Conservation (phyloP, 2,797 vertebrate species). For the Microctenopoma lineatum region DNA sequence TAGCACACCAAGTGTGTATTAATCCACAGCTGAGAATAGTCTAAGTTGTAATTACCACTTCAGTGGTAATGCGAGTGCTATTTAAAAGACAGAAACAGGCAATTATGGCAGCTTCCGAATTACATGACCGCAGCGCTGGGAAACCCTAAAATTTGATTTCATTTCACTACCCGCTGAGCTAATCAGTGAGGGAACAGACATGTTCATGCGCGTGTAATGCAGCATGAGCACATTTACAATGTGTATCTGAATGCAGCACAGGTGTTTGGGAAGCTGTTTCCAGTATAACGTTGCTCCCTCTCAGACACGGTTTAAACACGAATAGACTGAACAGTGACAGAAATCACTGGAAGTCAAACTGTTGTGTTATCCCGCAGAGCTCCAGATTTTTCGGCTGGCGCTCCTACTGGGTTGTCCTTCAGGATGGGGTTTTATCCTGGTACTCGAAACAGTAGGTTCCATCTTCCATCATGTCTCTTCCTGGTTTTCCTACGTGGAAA, state of each 20-base stretch:
- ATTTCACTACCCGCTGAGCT: conserved; percentile 9
- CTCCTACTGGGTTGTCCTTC: conserved; percentile 92
- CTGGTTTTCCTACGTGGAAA: conserved; percentile 17
- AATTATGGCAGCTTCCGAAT: conserved; percentile 11
- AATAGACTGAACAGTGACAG: neutral
- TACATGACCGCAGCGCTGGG: neutral
- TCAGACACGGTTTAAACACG: neutral
- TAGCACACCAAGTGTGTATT: neutral
- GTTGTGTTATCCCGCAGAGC: conserved; percentile 79
- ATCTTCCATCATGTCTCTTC: conserved; percentile 9
- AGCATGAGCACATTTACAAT: neutral
- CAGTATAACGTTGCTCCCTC: neutral
- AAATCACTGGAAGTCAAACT: neutral
- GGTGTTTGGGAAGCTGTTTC: neutral
- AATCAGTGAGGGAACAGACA: conserved; percentile 12
- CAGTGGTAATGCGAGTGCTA: neutral
- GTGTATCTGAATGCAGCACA: neutral
- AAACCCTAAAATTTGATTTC: neutral
- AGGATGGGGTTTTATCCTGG: conserved; percentile 96
- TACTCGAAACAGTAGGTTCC: conserved; percentile 92
- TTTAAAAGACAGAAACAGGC: conserved; percentile 7
- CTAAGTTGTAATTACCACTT: conserved; percentile 22
- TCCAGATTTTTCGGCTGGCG: conserved; percentile 96
- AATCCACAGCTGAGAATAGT: conserved; percentile 5
- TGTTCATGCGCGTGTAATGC: neutral